phyloP scores from a whole-genome alignment of 2,888 invertebrate genomes.

The Erynnis tages region DNA sequence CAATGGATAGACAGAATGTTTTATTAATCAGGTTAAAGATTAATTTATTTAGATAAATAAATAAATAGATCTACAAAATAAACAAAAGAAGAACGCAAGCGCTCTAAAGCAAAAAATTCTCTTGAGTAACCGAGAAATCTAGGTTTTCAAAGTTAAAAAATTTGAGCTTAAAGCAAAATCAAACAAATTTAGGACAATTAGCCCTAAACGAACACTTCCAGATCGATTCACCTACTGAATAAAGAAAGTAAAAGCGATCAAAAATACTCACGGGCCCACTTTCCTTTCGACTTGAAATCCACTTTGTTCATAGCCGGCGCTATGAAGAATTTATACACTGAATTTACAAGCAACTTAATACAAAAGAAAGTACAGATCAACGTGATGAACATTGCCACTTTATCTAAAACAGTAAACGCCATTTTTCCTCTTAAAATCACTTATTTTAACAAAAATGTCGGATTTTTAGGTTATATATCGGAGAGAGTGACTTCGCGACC shows the following conservation, averaged over 20 bases:
- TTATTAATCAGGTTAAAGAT: no score
- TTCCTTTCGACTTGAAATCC: conserved; percentile 85
- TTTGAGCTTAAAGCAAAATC: no score
- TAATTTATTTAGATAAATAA: no score
- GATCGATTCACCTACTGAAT: no score
- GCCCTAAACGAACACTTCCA: no score
- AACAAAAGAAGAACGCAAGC: no score
- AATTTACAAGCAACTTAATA: conserved; percentile 46
- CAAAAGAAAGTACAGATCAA: conserved; percentile 50
- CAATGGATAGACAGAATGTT: no score
- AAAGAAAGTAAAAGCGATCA: conserved; percentile 12
- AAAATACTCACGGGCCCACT: conserved; percentile 89
- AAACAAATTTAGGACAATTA: no score
- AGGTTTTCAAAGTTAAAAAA: no score
- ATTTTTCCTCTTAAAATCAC: conserved; percentile 41
- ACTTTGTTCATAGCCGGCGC: conserved; percentile 81
- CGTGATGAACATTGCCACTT: conserved; percentile 69
- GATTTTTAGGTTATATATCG: conserved; percentile 49
- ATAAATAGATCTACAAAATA: no score
- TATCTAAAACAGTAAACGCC: conserved; percentile 61
- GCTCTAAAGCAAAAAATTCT: no score
- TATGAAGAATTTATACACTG: conserved; percentile 65
- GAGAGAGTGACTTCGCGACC: conserved; percentile 49
- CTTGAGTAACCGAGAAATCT: no score
- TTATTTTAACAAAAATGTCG: conserved; percentile 28